These are phyloP conservation scores for Halichondria panicea DNA, from an alignment of 37 sponge, comb jelly and placozoan species.

Conservation along the genomic window DNA sequence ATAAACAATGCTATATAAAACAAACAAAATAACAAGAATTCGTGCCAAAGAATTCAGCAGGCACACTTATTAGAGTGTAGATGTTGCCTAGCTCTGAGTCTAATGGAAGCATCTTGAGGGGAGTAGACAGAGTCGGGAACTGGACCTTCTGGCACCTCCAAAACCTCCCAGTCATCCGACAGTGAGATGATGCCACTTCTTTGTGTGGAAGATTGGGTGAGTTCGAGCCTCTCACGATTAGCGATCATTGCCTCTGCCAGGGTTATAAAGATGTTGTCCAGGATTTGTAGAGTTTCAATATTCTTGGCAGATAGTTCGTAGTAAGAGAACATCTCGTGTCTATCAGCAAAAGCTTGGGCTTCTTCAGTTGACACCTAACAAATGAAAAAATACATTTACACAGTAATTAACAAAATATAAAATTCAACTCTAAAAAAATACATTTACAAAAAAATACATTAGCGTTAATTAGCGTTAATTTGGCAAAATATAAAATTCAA, in stretches of 20 bases:
- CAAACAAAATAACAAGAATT: too few relatives aligned
- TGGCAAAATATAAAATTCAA: too few relatives aligned
- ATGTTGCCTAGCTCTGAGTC: neutral
- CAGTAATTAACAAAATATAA: too few relatives aligned
- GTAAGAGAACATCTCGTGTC: constrained; percentile 29
- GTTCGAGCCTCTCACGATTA: constrained; percentile 22
- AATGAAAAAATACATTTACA: neutral
- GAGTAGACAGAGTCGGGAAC: constrained; percentile 7
- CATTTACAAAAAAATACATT: too few relatives aligned
- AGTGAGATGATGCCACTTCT: neutral
- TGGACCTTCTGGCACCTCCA: constrained; percentile 29
- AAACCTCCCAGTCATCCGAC: constrained; percentile 45
- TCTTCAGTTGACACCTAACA: constrained; percentile 21
- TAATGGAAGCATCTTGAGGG: constrained; percentile 12
- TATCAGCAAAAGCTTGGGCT: constrained; percentile 30
- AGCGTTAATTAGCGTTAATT: too few relatives aligned
- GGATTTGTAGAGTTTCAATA: neutral
- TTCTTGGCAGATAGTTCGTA: constrained; percentile 46
- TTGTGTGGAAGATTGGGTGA: neutral
- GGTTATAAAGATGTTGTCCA: constrained; percentile 9
- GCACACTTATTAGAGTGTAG: too few relatives aligned
- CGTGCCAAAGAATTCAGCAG: too few relatives aligned
- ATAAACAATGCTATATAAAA: too few relatives aligned
- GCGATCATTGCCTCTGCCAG: constrained; percentile 32
- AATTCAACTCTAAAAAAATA: neutral